A percentile compares a stretch with the other conserved stretches of the same genome.
These are phyloP conservation scores for Elymnias hypermnestra DNA, from an alignment of 1,140 invertebrate genomes.

Conservation along the genomic window DNA sequence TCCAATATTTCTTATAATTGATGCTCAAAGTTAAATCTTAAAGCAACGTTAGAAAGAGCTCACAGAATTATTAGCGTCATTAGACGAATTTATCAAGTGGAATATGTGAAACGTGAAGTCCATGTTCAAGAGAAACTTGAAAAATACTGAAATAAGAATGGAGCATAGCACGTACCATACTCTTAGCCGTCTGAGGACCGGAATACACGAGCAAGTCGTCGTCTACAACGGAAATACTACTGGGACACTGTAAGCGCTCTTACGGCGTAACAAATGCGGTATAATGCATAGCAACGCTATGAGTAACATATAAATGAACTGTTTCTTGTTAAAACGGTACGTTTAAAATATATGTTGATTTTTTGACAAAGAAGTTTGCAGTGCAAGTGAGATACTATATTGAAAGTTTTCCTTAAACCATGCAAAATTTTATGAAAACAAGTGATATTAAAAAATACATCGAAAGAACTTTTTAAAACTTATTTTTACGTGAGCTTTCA, in stretches of 20 bases:
- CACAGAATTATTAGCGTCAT: conserved; percentile 5
- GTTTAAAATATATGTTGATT: too few relatives aligned
- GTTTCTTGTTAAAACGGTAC: background rate
- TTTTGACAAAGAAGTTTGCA: too few relatives aligned
- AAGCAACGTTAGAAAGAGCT: too few relatives aligned
- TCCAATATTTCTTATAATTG: too few relatives aligned
- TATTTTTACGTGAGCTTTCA: too few relatives aligned
- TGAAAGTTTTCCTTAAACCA: too few relatives aligned
- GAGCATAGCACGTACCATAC: conserved; percentile 8
- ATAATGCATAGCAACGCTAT: background rate
- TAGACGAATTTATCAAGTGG: background rate
- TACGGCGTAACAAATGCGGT: conserved; percentile 4
- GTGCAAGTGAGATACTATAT: too few relatives aligned
- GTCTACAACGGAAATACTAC: conserved; percentile 7
- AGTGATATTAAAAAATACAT: too few relatives aligned
- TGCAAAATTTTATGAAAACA: too few relatives aligned
- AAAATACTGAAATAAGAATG: conserved; percentile 9
- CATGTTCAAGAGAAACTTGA: conserved; percentile 5
- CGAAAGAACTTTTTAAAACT: too few relatives aligned
- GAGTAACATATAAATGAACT: background rate
- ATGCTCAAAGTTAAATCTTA: too few relatives aligned
- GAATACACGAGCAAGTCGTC: conserved; percentile 16
- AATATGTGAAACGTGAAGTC: conserved; percentile 9
- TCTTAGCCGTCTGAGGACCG: conserved; percentile 15
- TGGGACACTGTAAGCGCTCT: conserved; percentile 10